Evolutionary conservation across 1,140 invertebrate genomes (phyloP).

Genomic region (Proctacanthus coquilletti): DNA sequence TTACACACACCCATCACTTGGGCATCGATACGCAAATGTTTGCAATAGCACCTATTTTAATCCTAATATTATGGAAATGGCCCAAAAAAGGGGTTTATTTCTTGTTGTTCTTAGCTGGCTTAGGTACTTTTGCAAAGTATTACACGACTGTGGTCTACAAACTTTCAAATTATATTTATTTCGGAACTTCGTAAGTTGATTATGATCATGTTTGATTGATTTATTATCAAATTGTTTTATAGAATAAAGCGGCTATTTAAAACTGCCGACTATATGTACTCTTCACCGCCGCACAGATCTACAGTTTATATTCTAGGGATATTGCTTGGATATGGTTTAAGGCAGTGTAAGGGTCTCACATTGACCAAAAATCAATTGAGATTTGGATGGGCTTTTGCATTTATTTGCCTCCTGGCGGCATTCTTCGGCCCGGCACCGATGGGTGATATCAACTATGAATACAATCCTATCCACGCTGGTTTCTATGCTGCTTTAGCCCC

Average conservation of each 20-base stretch:
- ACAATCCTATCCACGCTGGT: slow-evolving; percentile 46
- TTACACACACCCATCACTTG: slow-evolving; percentile 56
- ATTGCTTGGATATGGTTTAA: slow-evolving; percentile 42
- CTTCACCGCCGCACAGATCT: slow-evolving; percentile 47
- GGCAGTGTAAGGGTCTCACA: slow-evolving; percentile 27
- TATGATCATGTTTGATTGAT: no score
- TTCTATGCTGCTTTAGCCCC: slow-evolving; percentile 55
- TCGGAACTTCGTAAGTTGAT: slow-evolving; percentile 46
- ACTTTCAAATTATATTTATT: slow-evolving; percentile 47
- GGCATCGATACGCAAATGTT: slow-evolving; percentile 78
- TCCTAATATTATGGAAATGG: slow-evolving; percentile 44
- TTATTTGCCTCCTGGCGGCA: slow-evolving; percentile 34
- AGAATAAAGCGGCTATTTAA: slow-evolving; percentile 51
- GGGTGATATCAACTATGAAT: slow-evolving; percentile 47
- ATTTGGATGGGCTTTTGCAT: slow-evolving; percentile 39
- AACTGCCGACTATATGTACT: slow-evolving; percentile 55
- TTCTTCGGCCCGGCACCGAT: slow-evolving; percentile 46
- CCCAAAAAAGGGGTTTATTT: slow-evolving; percentile 34
- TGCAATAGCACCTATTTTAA: slow-evolving; percentile 49
- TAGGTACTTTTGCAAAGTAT: slow-evolving; percentile 43
- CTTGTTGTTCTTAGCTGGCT: slow-evolving; percentile 30
- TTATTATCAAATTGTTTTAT: no score
- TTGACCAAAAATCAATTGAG: slow-evolving; percentile 32
- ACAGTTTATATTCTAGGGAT: slow-evolving; percentile 60
- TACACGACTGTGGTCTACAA: slow-evolving; percentile 39